Base-by-base conservation (phyloP, 1,140 invertebrate species). In the Scaptomyza montana region DNA sequence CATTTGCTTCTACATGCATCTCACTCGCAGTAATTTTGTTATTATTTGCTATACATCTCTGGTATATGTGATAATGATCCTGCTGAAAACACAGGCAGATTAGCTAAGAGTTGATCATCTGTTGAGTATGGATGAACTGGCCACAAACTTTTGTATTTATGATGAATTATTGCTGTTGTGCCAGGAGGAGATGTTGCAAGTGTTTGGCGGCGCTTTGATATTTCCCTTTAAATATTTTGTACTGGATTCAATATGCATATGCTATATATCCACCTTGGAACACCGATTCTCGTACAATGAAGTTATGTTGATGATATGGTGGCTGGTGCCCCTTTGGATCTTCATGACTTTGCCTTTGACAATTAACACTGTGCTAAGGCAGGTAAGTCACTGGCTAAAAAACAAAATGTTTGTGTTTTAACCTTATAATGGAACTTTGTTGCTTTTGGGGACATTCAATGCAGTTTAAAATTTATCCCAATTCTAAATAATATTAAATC, bases 141-240 rank as follows among this genome's bases (percentile, higher is more conserved):
- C 56, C 12, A 10, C 19, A 1, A 57, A 8, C 9, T 55, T 74
- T 5, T 0, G 6, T 1, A 6, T 36, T 1, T 43, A 57, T 19
- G 72, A 74, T 47, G 30, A 74, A 3, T 28, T 74, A 3, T n/a
- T 70, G 8, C n/a, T 70, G 47, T 25, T 81, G 7, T 47, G 63
- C 43, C 49, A 75, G 13, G n/a, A 43, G n/a, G 66, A 86, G 6
- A 49, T 86, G 25, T 30, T 73, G 9, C 45, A 55, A 6, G 54
- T 82, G 0, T 86, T 69, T 16, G 82, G 82, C 0, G 75, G 49
- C 25, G 45, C 62, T 2, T 30, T 86, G 21, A 28, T 86, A 12
- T 73, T 89, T 51, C 39, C 68, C 6, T 74, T 66, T 46, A 4
- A 80, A 0, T 74, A 60, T 33, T 63, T 54, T 12, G 12, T 73